Conservation (phyloP, 1,140 invertebrate species). For the Pristionchus pacificus region DNA sequence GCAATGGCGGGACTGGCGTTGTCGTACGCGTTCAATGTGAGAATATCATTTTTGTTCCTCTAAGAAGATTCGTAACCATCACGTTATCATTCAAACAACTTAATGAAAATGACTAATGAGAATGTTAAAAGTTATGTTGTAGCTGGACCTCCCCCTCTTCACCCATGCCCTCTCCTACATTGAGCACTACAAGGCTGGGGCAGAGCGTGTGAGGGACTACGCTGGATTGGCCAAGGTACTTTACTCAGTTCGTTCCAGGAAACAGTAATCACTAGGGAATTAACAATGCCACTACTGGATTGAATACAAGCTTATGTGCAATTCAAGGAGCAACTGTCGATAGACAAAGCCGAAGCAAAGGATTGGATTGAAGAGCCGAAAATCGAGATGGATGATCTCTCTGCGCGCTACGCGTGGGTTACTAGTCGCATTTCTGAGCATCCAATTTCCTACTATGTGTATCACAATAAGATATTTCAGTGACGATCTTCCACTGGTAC, state of each 20-base stretch:
- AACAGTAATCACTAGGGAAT: not conserved
- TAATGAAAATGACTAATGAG: not conserved
- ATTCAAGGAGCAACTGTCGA: too few species aligned
- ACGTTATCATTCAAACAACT: too few species aligned
- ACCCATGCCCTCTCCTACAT: not conserved
- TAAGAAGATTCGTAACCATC: not conserved
- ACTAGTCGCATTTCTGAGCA: not conserved
- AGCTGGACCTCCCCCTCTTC: not conserved
- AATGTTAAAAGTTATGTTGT: not conserved
- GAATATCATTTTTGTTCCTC: not conserved
- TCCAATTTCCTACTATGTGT: not conserved
- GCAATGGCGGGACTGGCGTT: not conserved
- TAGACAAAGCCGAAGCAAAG: not conserved
- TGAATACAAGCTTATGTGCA: not conserved
- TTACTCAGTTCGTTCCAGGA: not conserved
- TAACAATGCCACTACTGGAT: not conserved
- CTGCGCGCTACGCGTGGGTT: not conserved
- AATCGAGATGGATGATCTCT: not conserved
- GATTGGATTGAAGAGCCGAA: not conserved
- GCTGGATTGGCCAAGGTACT: not conserved
- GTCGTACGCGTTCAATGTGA: not conserved
- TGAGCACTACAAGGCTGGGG: not conserved
- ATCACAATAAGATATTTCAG: not conserved
- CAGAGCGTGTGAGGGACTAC: not conserved
- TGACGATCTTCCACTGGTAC: not conserved